Percentiles rank a stretch among this genome's conserved stretches.
phyloP scores from a whole-genome alignment of 2,113 vertebrate genomes.

The Pterophyllum scalare region DNA sequence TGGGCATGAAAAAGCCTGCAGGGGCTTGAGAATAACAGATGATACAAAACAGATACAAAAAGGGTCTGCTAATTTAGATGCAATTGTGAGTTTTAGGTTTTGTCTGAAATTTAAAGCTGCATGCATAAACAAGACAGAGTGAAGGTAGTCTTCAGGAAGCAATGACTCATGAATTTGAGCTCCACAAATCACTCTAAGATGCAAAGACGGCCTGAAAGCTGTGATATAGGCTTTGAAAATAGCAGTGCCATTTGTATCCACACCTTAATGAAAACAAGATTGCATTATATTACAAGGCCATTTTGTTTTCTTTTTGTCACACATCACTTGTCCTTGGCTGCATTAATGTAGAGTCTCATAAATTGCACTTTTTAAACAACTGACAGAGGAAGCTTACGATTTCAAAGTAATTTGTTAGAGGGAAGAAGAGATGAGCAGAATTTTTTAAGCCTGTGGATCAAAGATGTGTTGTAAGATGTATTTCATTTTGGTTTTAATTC shows the following conservation, averaged over 20 bases:
- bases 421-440: not conserved
- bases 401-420: constrained; percentile 12
- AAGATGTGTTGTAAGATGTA: not conserved
- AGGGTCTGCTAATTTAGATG: constrained; percentile 40
- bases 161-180: constrained; percentile 40
- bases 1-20: constrained; percentile 47
- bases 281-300: not conserved
- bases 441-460: not conserved
- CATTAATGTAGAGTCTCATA: constrained; percentile 1
- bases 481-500: not conserved
- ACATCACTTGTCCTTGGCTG: not conserved
- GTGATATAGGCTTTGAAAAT: constrained; percentile 18
- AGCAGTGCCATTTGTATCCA: constrained; percentile 36
- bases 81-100: constrained; percentile 32
- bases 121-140: constrained; percentile 25
- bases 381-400: not conserved
- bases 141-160: constrained; percentile 32
- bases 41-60: constrained; percentile 16
- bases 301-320: constrained; percentile 31
- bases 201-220: constrained; percentile 18
- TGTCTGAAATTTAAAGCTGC: constrained; percentile 16
- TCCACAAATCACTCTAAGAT: constrained; percentile 46
- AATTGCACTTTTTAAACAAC: constrained; percentile 18
- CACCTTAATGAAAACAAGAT: constrained; percentile 1
- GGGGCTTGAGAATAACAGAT: constrained; percentile 44